phyloP scores from a whole-genome alignment of 2,888 invertebrate genomes.

The Pilophorus perplexus region DNA sequence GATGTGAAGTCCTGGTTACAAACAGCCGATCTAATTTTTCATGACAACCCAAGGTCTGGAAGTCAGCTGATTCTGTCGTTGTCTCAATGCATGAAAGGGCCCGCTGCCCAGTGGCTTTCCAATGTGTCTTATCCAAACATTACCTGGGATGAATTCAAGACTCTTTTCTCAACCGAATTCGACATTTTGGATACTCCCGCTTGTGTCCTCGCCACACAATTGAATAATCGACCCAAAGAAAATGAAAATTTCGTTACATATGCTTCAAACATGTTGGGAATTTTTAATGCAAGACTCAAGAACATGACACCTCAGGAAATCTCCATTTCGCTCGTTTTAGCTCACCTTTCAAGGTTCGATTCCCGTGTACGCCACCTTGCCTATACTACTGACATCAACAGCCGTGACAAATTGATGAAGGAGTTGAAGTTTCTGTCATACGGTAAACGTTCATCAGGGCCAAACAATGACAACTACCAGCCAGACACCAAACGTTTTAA shows the following conservation, averaged over 20 bases:
- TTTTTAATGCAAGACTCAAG: too few relatives aligned
- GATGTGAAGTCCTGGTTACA: constrained; percentile 31
- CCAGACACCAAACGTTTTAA: background rate
- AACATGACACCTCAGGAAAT: constrained; percentile 20
- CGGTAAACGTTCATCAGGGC: background rate
- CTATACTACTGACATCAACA: constrained; percentile 8
- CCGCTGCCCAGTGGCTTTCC: constrained; percentile 30
- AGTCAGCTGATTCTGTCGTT: constrained; percentile 25
- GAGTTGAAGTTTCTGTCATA: constrained; percentile 6
- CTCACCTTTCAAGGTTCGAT: constrained; percentile 13
- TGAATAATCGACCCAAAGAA: background rate
- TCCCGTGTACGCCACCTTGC: constrained; percentile 3
- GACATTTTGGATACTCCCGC: constrained; percentile 28
- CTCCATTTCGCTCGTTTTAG: constrained; percentile 12
- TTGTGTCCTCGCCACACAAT: background rate
- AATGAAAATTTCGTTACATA: constrained; percentile 16
- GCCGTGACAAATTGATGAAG: constrained; percentile 2
- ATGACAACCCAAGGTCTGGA: constrained; percentile 5
- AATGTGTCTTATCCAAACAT: constrained; percentile 16
- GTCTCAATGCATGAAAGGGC: background rate
- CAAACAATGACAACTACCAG: background rate
- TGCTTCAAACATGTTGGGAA: constrained; percentile 27
- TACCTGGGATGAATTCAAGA: constrained; percentile 34
- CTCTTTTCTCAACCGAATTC: constrained; percentile 16
- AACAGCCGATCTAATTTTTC: constrained; percentile 14